Base-by-base conservation (phyloP, 37 sponge, comb jelly and placozoan species). In the Beroe ovata region DNA sequence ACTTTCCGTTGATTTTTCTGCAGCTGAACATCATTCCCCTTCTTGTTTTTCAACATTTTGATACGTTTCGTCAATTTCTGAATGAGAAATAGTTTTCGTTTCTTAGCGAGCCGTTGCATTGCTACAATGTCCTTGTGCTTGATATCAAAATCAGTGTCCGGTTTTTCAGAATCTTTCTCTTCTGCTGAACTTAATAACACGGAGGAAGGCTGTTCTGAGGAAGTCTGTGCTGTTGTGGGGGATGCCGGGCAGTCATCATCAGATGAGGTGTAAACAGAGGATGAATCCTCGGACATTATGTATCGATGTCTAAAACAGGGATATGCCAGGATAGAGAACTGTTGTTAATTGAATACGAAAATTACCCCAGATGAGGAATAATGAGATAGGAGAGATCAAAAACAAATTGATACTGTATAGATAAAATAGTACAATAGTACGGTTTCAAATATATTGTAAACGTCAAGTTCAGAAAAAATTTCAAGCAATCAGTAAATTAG, bases 101-200 rank as follows among this genome's bases (percentile, higher is more conserved):
- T 77, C 28, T 77, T 77, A 8, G 84, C 84, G 18, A 77, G 47
- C 41, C 84, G 42, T 19, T 77, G 84, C 84, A 77, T 77, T 40
- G n/a, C 33, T 40, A 77, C 54, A 22, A 42, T 19, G 28, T 77
- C 26, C 21, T 77, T 77, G 38, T 69, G 71, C 4, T 16, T 62
- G 6, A 62, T 62, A n/a, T 62, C 63, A 25, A 20, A 25, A 62
- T 62, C 29, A 6, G 63, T 14, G 6, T 6, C 54, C 11, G 54
- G 54, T 47, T 6, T 47, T 47, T 47, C 54, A 16, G 54, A 16
- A 11, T 6, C 11, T 47, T 6, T 47, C n/a, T n/a, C n/a, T 47
- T 47, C 54, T 47, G 54, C 54, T 47, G 54, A 47, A 16, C 11
- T 47, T 47, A 11, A 6, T 6, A 16, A 6, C 6, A 11, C 54